Conservation (phyloP, 1,140 invertebrate species). For the Stegodyphus dumicola region DNA sequence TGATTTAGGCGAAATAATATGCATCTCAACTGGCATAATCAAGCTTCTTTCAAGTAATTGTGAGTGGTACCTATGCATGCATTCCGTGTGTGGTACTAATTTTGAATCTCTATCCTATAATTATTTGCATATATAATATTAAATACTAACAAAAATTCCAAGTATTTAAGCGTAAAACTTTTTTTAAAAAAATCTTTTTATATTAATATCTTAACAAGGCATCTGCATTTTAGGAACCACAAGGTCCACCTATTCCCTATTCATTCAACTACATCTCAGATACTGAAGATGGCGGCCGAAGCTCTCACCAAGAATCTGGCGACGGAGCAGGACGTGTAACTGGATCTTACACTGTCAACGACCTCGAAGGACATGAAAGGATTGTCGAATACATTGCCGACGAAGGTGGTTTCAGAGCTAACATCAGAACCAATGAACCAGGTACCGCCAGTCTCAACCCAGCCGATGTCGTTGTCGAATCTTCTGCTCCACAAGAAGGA, state of each 20-base stretch:
- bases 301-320: not conserved
- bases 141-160: not conserved
- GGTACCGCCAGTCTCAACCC: conserved; percentile 5
- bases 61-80: not conserved
- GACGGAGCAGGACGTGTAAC: not conserved
- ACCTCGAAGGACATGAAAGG: not conserved
- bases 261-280: not conserved
- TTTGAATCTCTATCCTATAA: not conserved
- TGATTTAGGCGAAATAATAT: too few relatives aligned
- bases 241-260: not conserved
- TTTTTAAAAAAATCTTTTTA: not conserved
- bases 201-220: not conserved
- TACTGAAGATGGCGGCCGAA: conserved; percentile 1
- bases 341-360: conserved; percentile 14
- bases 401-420: conserved; percentile 11
- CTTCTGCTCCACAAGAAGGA: not conserved
- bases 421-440: conserved; percentile 21
- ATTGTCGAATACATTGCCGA: conserved; percentile 13
- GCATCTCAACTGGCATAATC: too few relatives aligned
- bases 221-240: not conserved
- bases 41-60: too few relatives aligned
- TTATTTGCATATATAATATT: not conserved
- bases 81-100: not conserved
- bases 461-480: conserved; percentile 7
- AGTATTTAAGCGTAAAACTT: not conserved